These are phyloP conservation scores for Enchytraeus crypticus DNA, from an alignment of 2,888 invertebrate species.

Conservation along the genomic window DNA sequence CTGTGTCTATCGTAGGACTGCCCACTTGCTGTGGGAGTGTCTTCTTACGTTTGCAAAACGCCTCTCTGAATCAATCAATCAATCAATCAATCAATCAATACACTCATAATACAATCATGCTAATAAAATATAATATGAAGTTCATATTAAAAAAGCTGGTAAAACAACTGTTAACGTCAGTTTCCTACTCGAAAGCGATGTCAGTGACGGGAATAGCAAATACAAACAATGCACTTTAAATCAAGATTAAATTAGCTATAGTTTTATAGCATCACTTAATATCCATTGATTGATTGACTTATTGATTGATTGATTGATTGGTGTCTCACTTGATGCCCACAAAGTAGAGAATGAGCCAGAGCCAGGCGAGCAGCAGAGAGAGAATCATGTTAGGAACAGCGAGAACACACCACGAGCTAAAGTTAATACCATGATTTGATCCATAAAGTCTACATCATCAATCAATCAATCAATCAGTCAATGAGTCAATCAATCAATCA, in stretches of 20 bases:
- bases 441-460: slow-evolving; percentile 12
- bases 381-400: slow-evolving; percentile 71
- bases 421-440: slow-evolving; percentile 24
- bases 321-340: slow-evolving; percentile 31
- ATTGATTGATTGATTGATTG: too few relatives aligned
- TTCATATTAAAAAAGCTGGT: too few relatives aligned
- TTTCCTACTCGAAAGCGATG: too few relatives aligned
- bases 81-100: neutral
- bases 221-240: too few relatives aligned
- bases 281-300: too few relatives aligned
- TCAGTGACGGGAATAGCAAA: too few relatives aligned
- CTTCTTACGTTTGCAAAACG: slow-evolving; percentile 5
- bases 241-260: too few relatives aligned
- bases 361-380: slow-evolving; percentile 39
- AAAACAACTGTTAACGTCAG: too few relatives aligned
- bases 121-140: too few relatives aligned
- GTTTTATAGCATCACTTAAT: too few relatives aligned
- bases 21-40: neutral
- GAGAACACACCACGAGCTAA: slow-evolving; percentile 66
- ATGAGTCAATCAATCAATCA: too few relatives aligned
- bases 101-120: neutral
- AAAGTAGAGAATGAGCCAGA: slow-evolving; percentile 36
- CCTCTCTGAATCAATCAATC: neutral
- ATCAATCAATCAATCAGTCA: too few relatives aligned
- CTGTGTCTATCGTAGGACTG: slow-evolving; percentile 16